phyloP scores from a whole-genome alignment of 1,140 invertebrate species.

The Sinella curviseta region DNA sequence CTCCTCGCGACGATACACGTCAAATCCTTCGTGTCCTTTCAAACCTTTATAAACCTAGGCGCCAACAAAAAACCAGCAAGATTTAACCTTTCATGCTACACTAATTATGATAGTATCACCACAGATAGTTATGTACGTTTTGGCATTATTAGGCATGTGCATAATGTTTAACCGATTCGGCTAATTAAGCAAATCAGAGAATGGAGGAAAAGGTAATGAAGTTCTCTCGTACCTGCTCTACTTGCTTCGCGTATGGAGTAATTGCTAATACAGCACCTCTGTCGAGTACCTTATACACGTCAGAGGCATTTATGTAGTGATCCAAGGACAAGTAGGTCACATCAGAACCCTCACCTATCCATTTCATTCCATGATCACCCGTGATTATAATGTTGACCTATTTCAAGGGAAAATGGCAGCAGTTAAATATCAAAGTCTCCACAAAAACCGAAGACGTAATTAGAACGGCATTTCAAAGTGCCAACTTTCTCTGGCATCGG shows the following conservation, averaged over 20 bases:
- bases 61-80: too few relatives aligned
- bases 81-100: too few relatives aligned
- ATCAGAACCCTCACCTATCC: constrained; percentile 48
- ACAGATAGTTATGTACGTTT: neutral
- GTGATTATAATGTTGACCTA: constrained; percentile 57
- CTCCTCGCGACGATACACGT: constrained; percentile 53
- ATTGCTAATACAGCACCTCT: constrained; percentile 52
- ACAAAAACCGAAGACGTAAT: too few relatives aligned
- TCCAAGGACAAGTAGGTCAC: constrained; percentile 51
- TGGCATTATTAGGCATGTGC: neutral
- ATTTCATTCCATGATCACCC: constrained; percentile 58
- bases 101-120: neutral
- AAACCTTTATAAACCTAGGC: constrained; percentile 52
- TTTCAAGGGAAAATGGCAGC: neutral
- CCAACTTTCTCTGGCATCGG: neutral
- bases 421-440: neutral
- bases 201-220: too few relatives aligned
- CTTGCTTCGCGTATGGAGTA: constrained; percentile 49
- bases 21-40: constrained; percentile 49
- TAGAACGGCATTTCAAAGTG: too few relatives aligned
- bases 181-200: neutral
- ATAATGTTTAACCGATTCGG: neutral
- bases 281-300: constrained; percentile 52
- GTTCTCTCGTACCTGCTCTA: constrained; percentile 48
- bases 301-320: constrained; percentile 47